Percentiles rank a stretch among this genome's conserved stretches.
These are phyloP conservation scores for Muscicapa striata DNA, from an alignment of 2,797 vertebrate genomes.

Conservation along the genomic window DNA sequence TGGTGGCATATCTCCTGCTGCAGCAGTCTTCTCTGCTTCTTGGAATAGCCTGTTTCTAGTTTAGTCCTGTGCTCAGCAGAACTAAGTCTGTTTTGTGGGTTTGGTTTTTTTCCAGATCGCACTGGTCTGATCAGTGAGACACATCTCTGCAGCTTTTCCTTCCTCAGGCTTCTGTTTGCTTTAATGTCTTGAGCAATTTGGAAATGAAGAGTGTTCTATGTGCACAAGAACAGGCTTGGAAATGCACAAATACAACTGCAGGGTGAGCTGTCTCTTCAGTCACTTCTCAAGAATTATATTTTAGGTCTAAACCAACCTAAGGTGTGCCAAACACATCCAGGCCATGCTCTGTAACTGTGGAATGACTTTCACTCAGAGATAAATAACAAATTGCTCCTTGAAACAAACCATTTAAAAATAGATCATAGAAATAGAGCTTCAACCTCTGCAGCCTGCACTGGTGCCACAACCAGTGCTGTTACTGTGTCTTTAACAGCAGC, in stretches of 20 bases:
- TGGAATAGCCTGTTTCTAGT: not conserved
- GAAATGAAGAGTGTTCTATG: not conserved
- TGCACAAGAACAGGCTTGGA: not conserved
- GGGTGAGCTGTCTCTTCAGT: not conserved
- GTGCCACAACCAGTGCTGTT: not conserved
- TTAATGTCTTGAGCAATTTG: slow-evolving; percentile 10
- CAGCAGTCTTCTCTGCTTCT: not conserved
- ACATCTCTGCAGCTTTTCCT: slow-evolving; percentile 20
- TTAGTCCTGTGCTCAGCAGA: not conserved
- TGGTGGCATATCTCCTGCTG: not conserved
- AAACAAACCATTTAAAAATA: not conserved
- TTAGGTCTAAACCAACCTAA: not conserved
- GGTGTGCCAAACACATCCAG: not conserved
- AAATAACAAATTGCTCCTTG: not conserved
- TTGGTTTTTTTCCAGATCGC: not conserved
- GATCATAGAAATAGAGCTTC: not conserved
- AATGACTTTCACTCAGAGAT: not conserved
- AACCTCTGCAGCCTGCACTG: not conserved
- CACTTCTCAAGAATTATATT: not conserved
- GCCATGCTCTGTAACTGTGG: not conserved
- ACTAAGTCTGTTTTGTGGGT: not conserved
- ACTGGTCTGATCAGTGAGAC: not conserved
- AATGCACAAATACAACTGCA: not conserved
- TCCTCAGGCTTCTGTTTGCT: not conserved
- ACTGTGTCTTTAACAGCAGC: not conserved